Conservation (phyloP, 2,113 vertebrate genomes). For the Rhinopomastus cyanomelas region DNA sequence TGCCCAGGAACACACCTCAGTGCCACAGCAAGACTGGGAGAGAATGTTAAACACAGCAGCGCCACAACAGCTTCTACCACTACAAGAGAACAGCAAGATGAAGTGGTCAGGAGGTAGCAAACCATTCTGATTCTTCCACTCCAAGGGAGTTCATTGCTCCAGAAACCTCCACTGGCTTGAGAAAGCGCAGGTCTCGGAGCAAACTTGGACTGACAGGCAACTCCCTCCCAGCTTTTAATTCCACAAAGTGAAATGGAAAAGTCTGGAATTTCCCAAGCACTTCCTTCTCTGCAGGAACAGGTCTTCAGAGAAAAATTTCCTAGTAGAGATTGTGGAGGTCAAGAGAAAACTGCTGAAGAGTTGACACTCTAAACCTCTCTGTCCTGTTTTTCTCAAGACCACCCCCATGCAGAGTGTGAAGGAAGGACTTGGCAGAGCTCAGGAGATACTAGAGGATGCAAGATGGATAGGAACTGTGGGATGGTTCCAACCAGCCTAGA, state of each 20-base stretch:
- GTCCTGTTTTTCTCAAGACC: neutral
- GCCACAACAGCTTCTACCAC: neutral
- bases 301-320: neutral
- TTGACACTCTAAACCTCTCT: neutral
- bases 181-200: neutral
- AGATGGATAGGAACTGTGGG: neutral
- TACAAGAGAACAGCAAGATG: rapidly evolving
- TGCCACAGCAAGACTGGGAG: neutral
- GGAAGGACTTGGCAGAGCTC: neutral
- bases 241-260: neutral
- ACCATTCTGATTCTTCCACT: neutral
- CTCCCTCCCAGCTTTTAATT: neutral
- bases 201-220: neutral
- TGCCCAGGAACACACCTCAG: slow-evolving; percentile 23
- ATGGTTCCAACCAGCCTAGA: neutral
- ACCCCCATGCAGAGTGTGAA: rapidly evolving
- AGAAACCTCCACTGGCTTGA: neutral
- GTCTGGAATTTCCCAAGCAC: neutral
- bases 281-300: neutral
- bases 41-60: slow-evolving; percentile 13
- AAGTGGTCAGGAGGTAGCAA: neutral
- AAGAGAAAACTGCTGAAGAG: neutral
- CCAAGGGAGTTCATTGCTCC: neutral
- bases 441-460: neutral
- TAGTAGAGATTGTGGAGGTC: neutral